phyloP scores from a whole-genome alignment of 1,140 invertebrate species.

The Agraylea sexmaculata region DNA sequence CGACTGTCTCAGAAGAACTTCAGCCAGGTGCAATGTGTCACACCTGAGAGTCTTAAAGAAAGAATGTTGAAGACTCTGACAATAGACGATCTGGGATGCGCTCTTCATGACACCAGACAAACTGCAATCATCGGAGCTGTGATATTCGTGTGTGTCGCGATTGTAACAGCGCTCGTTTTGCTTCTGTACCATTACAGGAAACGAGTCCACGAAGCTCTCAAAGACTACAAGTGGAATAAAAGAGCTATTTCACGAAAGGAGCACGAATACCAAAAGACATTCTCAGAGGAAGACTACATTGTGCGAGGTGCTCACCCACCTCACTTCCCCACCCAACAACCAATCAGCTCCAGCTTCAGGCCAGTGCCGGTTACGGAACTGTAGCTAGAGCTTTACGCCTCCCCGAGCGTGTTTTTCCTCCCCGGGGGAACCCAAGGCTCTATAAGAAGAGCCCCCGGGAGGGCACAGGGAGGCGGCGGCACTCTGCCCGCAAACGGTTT shows the following conservation, averaged over 20 bases:
- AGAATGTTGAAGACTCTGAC: slow-evolving; percentile 53
- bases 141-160: slow-evolving; percentile 53
- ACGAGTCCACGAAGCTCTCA: slow-evolving; percentile 63
- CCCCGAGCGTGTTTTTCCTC: slow-evolving; percentile 58
- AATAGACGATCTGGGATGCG: slow-evolving; percentile 68
- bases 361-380: slow-evolving; percentile 82
- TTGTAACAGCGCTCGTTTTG: slow-evolving; percentile 54
- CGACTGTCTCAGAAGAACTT: slow-evolving; percentile 60
- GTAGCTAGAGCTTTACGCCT: slow-evolving; percentile 81
- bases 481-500: slow-evolving; percentile 60
- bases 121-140: slow-evolving; percentile 66
- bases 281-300: slow-evolving; percentile 73
- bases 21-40: slow-evolving; percentile 60
- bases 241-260: slow-evolving; percentile 65
- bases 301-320: slow-evolving; percentile 48
- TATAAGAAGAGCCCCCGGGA: slow-evolving; percentile 41
- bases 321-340: slow-evolving; percentile 43
- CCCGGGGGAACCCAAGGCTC: slow-evolving; percentile 41
- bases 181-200: slow-evolving; percentile 67
- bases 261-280: slow-evolving; percentile 79
- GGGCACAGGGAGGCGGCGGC: slow-evolving; percentile 45
- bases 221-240: slow-evolving; percentile 73
- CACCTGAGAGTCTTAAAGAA: slow-evolving; percentile 57
- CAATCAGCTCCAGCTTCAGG: slow-evolving; percentile 47
- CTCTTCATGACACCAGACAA: slow-evolving; percentile 58